Evolutionary conservation across 2,113 vertebrate genomes (phyloP).

Genomic region (Microtus pennsylvanicus): DNA sequence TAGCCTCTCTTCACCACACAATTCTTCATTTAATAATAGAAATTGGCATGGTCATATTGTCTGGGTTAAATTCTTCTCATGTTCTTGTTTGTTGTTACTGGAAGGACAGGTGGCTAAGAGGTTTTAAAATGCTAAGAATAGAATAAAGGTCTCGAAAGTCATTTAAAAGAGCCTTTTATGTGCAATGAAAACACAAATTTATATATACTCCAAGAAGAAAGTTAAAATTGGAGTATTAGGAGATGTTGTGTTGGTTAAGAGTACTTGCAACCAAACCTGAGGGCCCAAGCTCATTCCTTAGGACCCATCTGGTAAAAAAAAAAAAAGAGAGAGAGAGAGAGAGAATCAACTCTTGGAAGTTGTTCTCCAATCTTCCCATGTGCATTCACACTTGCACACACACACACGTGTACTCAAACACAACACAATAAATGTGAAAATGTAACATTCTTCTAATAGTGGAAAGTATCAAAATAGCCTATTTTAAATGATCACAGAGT

Average conservation of each 20-base stretch:
- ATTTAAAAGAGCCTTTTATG: conserved; percentile 80
- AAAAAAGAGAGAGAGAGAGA: neutral
- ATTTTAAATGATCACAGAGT: conserved; percentile 77
- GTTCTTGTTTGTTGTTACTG: neutral
- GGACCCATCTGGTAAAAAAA: neutral
- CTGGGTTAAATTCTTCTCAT: neutral
- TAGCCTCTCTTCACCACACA: neutral
- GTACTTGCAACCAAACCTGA: neutral
- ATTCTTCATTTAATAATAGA: neutral
- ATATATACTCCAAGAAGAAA: conserved; percentile 79
- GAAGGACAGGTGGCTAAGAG: conserved; percentile 59
- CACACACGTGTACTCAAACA: neutral
- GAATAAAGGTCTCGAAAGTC: conserved; percentile 60
- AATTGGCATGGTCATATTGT: neutral
- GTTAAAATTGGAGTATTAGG: conserved; percentile 50
- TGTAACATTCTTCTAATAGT: neutral
- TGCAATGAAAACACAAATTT: conserved; percentile 84
- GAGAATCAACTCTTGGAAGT: neutral
- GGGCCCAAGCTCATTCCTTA: neutral
- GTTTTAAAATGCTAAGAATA: conserved; percentile 74
- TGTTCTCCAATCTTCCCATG: neutral
- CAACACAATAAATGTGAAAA: neutral
- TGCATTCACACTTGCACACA: neutral
- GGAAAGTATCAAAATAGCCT: conserved; percentile 68
- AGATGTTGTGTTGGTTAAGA: neutral